Evolutionary conservation across 1,140 invertebrate genomes (phyloP).

Genomic region (Proales similis): DNA sequence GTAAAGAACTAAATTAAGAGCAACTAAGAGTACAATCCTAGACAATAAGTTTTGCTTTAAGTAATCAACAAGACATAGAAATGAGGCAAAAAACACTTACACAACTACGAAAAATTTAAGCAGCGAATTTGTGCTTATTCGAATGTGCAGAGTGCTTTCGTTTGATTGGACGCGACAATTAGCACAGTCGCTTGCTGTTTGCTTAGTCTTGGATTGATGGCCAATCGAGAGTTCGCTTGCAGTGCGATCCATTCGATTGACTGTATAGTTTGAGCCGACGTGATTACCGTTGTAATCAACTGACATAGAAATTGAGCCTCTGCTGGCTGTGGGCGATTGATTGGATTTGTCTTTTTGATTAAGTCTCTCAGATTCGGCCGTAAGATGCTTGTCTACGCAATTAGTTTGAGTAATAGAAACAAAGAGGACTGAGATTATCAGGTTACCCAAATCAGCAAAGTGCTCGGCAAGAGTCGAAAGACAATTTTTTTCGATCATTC

Average conservation of each 20-base stretch:
- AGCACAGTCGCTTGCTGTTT: too few relatives aligned
- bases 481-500: constrained; percentile 33
- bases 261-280: background rate
- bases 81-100: constrained; percentile 1
- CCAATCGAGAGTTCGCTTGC: too few relatives aligned
- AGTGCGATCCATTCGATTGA: background rate
- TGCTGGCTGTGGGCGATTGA: background rate
- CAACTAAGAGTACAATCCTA: constrained; percentile 18
- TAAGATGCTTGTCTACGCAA: background rate
- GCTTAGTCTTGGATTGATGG: too few relatives aligned
- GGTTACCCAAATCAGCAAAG: background rate
- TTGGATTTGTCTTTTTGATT: background rate
- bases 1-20: constrained; percentile 28
- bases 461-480: background rate
- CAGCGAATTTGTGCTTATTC: background rate
- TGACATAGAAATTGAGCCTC: background rate
- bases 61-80: background rate
- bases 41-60: background rate
- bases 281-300: background rate
- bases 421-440: background rate
- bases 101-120: constrained; percentile 19
- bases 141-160: too few relatives aligned
- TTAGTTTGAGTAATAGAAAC: background rate
- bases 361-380: constrained; percentile 4
- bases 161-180: too few relatives aligned